phyloP scores from a whole-genome alignment of 2,888 invertebrate species.

The Drosophila tripunctata region DNA sequence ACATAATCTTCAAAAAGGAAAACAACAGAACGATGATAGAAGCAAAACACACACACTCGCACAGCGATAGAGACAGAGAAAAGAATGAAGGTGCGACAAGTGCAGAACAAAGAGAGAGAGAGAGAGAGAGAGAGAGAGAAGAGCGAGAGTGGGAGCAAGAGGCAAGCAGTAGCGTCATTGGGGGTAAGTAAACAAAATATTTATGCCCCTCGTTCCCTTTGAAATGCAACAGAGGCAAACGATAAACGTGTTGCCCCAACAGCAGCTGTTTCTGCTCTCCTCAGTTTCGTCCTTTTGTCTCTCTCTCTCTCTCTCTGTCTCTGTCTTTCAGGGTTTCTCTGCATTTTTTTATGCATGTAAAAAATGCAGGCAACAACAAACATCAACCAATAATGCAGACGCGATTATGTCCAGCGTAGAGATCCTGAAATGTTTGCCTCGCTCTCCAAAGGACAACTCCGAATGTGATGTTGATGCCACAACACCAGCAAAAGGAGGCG shows the following conservation, averaged over 20 bases:
- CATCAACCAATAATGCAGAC: slow-evolving; percentile 84
- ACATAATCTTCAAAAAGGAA: slow-evolving; percentile 84
- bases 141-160: neutral
- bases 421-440: slow-evolving; percentile 17
- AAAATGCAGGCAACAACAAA: slow-evolving; percentile 70
- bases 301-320: neutral
- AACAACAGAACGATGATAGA: slow-evolving; percentile 75
- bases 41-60: slow-evolving; percentile 27
- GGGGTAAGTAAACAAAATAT: slow-evolving; percentile 74
- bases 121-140: neutral
- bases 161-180: slow-evolving; percentile 4
- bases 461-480: slow-evolving; percentile 75
- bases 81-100: slow-evolving; percentile 14
- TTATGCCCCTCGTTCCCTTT: slow-evolving; percentile 59
- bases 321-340: neutral
- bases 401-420: slow-evolving; percentile 81
- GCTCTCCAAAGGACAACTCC: slow-evolving; percentile 56
- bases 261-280: neutral
- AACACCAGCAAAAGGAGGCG: slow-evolving; percentile 17
- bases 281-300: neutral
- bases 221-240: slow-evolving; percentile 42
- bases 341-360: slow-evolving; percentile 41
- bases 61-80: neutral
- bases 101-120: slow-evolving; percentile 1
- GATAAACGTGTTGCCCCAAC: slow-evolving; percentile 44